Base-by-base conservation (phyloP, 1,140 invertebrate genomes). In the Caenorhabditis latens region DNA sequence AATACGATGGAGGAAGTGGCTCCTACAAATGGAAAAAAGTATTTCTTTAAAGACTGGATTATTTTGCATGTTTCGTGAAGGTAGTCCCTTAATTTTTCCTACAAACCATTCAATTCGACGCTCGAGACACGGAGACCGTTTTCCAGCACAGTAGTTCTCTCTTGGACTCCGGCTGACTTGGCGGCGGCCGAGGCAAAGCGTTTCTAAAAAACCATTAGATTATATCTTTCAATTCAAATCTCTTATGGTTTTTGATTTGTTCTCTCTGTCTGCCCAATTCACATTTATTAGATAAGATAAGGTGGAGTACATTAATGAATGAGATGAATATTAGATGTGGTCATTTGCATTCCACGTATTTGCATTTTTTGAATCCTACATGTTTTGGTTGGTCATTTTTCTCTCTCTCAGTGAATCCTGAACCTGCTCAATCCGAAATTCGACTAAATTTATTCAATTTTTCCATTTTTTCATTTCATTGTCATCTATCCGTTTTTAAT, bases 1-100 rank as follows among this genome's bases (percentile, higher is more conserved):
- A 92, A 71, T 19, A 92, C 88, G 32, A 92, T 82, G 42, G 89
- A 88, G 14, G 91, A 92, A 4, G 91, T 86, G 0, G 91, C 82
- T n/a, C 91, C 91, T 85, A 83, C 24, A 79, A 87, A 55, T 19
- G 2, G 4, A 32, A 50, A 50, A 0, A 24, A 11, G 24, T 53
- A n/a, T 46, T n/a, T n/a, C 19, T 13, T 79, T 46, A 46, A 46
- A 58, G 4, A 0, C 6, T 14, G 19, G 14, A 46, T n/a, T 6
- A 43, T 46, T 71, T 71, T 67, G 5, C 13, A 1, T 4, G 16
- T n/a, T 58, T n/a, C 16, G 16, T n/a, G 16, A 58, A 8, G 8
- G 13, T 42, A 9, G 21, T n/a, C 24, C 9, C 11, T 40, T 42
- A 13, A 5, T 19, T 14, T 14, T 40, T 8, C 0, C 19, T 42